phyloP scores from a whole-genome alignment of 2,888 invertebrate genomes.

The Eupithecia insigniata region DNA sequence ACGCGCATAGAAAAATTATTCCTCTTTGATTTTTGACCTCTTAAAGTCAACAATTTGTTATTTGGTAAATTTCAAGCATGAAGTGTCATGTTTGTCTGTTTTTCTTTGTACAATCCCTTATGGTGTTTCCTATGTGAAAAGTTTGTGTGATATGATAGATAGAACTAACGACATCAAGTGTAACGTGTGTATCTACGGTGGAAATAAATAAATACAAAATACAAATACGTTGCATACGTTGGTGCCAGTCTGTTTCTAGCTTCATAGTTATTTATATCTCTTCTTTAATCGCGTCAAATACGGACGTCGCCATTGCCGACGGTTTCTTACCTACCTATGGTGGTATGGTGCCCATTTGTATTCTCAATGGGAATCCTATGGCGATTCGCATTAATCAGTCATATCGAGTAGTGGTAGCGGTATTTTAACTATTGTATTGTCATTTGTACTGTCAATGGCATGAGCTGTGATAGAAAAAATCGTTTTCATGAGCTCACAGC shows the following conservation, averaged over 20 bases:
- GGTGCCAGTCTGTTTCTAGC: not conserved
- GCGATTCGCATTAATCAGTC: conserved; percentile 40
- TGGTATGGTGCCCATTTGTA: conserved; percentile 38
- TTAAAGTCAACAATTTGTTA: no score
- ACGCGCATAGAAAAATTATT: no score
- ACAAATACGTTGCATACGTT: not conserved
- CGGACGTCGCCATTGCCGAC: conserved; percentile 26
- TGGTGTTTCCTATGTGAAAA: no score
- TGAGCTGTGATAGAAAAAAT: not conserved
- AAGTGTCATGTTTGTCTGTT: no score
- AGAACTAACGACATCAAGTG: no score
- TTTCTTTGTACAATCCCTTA: no score
- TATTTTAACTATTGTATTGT: conserved; percentile 40
- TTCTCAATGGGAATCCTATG: conserved; percentile 30
- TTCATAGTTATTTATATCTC: not conserved
- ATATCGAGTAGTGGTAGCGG: conserved; percentile 37
- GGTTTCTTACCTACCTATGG: not conserved
- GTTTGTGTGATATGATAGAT: no score
- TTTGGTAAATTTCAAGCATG: no score
- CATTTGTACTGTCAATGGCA: conserved; percentile 1
- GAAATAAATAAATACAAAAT: no score
- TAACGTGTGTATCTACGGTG: no score
- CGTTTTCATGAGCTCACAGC: not conserved
- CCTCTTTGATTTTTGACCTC: no score
- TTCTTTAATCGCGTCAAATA: conserved; percentile 21